Percentiles rank a stretch among this genome's conserved stretches.
Evolutionary conservation across 2,888 invertebrate genomes (phyloP).

Genomic region (Apoda limacodes): DNA sequence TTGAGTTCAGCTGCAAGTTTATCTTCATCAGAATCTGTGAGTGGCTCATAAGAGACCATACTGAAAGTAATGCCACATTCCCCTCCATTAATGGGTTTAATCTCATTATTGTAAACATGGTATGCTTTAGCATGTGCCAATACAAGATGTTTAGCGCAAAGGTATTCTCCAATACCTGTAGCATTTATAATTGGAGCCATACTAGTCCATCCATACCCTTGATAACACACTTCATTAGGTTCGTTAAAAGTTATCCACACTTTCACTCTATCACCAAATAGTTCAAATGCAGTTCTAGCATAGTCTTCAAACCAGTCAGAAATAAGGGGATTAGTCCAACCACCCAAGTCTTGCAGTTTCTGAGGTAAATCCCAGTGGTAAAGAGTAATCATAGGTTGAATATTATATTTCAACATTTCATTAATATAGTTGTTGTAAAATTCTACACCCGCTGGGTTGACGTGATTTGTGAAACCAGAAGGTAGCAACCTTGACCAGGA

Average conservation of each 20-base stretch:
- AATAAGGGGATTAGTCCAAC: conserved; percentile 57
- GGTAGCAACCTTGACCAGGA: conserved; percentile 75
- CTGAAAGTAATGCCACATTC: conserved; percentile 55
- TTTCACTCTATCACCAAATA: conserved; percentile 52
- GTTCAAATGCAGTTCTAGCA: conserved; percentile 31
- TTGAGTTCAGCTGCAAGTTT: conserved; percentile 41
- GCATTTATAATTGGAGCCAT: conserved; percentile 33
- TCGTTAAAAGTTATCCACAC: too few relatives aligned
- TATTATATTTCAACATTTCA: too few relatives aligned
- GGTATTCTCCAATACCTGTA: conserved; percentile 47
- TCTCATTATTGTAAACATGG: conserved; percentile 36
- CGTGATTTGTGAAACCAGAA: conserved; percentile 56
- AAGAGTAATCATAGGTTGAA: too few relatives aligned
- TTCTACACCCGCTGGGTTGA: conserved; percentile 58
- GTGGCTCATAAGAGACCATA: conserved; percentile 59
- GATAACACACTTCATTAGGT: conserved; percentile 29
- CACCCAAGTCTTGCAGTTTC: conserved; percentile 37
- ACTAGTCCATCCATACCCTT: conserved; percentile 41
- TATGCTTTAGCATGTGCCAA: conserved; percentile 62
- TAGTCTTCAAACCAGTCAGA: too few relatives aligned
- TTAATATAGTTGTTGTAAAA: conserved; percentile 37
- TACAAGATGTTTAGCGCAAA: conserved; percentile 51
- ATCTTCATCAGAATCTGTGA: conserved; percentile 49
- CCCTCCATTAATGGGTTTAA: conserved; percentile 35
- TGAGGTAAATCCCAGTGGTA: too few relatives aligned